These are phyloP conservation scores for Chaetophractus vellerosus DNA, from an alignment of 2,797 vertebrate genomes.

Conservation along the genomic window DNA sequence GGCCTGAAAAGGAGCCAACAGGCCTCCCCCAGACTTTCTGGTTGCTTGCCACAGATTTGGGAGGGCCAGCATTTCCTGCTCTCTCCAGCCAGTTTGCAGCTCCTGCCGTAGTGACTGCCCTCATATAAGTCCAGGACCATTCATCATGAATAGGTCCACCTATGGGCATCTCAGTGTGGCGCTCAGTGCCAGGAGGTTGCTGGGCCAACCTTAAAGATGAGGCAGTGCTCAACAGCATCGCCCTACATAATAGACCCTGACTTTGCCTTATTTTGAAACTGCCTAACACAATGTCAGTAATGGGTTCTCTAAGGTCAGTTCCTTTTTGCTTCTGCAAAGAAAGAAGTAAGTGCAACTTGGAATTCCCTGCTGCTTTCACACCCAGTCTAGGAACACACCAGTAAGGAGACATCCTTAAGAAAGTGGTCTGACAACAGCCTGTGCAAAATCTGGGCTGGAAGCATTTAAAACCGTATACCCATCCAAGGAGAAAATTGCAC, in stretches of 20 bases:
- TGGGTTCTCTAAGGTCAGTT: background rate
- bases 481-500: constrained; percentile 74
- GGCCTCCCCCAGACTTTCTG: background rate
- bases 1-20: background rate
- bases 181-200: too few relatives aligned
- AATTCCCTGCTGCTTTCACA: background rate
- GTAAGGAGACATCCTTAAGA: background rate
- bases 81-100: background rate
- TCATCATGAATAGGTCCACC: background rate
- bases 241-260: background rate
- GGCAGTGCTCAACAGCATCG: background rate
- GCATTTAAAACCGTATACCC: constrained; percentile 66
- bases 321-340: constrained; percentile 37
- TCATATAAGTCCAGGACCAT: background rate
- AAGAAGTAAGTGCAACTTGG: constrained; percentile 12
- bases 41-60: background rate
- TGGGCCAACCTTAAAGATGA: background rate
- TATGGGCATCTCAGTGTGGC: accelerated
- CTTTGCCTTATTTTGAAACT: constrained; percentile 9
- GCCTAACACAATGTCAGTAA: background rate
- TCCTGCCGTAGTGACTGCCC: background rate
- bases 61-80: background rate
- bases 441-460: constrained; percentile 37
- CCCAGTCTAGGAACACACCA: background rate
- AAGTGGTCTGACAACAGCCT: constrained; percentile 44